Percentiles rank a stretch among this genome's conserved stretches.
Evolutionary conservation across 1,140 invertebrate species (phyloP).

Genomic region (Amyelois transitella): DNA sequence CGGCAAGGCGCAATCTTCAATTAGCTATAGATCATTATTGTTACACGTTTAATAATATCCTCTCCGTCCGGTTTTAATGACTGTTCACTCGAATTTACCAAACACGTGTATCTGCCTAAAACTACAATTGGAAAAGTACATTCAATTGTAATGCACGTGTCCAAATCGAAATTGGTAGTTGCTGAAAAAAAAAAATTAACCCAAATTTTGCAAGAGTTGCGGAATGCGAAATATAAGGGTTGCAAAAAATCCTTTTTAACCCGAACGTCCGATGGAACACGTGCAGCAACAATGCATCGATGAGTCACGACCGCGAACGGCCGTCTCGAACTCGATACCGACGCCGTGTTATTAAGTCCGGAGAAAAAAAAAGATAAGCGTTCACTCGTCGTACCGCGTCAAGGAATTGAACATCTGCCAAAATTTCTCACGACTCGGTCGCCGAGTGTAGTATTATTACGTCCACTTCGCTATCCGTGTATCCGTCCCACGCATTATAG

Average conservation of each 20-base stretch:
- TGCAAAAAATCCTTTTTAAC: conserved; percentile 71
- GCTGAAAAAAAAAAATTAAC: conserved; percentile 51
- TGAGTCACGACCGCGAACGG: conserved; percentile 55
- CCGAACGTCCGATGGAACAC: conserved; percentile 63
- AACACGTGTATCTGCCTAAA: conserved; percentile 16
- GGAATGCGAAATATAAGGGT: conserved; percentile 68
- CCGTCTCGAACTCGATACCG: conserved; percentile 26
- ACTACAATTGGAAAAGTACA: neutral
- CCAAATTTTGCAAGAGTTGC: conserved; percentile 73
- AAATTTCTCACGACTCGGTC: conserved; percentile 68
- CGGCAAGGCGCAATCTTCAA: conserved; percentile 27
- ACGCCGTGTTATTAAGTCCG: conserved; percentile 60
- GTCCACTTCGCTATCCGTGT: conserved; percentile 39
- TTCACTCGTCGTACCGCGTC: conserved; percentile 56
- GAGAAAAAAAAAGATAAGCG: conserved; percentile 62
- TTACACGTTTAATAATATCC: conserved; percentile 14
- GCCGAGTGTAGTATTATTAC: conserved; percentile 64
- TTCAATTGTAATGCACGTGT: conserved; percentile 56
- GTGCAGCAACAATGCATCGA: conserved; percentile 66
- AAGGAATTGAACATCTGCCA: conserved; percentile 73
- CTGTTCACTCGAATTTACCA: conserved; percentile 10
- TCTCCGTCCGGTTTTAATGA: conserved; percentile 8
- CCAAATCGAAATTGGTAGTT: conserved; percentile 35
- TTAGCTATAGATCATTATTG: conserved; percentile 30
- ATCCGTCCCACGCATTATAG: conserved; percentile 32